A percentile compares a stretch with the other conserved stretches of the same genome.
phyloP scores from a whole-genome alignment of 2,888 invertebrate species.

The Spilarctia lutea region DNA sequence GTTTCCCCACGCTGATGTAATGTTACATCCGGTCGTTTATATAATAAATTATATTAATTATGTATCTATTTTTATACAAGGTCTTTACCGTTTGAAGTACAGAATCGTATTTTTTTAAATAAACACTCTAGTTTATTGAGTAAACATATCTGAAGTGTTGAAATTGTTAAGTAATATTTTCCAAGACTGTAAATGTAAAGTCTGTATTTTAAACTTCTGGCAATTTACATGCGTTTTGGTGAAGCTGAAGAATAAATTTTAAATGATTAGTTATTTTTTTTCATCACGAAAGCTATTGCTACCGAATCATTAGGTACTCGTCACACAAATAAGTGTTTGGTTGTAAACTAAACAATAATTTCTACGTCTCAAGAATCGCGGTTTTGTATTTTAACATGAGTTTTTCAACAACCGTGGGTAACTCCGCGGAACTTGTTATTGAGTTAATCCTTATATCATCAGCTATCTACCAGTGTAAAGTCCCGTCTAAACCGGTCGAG shows the following conservation, averaged over 20 bases:
- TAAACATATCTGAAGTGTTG: neutral
- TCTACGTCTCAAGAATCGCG: neutral
- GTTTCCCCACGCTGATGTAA: constrained; percentile 60
- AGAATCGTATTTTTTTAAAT: neutral
- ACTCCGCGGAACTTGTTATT: too few relatives aligned
- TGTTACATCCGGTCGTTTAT: constrained; percentile 50
- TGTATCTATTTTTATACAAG: constrained; percentile 19
- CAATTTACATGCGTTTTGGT: too few relatives aligned
- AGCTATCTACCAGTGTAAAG: too few relatives aligned
- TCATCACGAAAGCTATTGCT: too few relatives aligned
- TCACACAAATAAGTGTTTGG: neutral
- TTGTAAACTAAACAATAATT: neutral
- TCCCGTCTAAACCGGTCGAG: too few relatives aligned
- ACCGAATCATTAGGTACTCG: too few relatives aligned
- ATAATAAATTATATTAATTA: constrained; percentile 27
- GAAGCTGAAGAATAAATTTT: neutral
- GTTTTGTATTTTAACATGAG: neutral
- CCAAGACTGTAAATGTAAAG: neutral
- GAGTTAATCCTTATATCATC: too few relatives aligned
- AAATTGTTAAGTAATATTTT: neutral
- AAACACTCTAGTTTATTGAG: neutral
- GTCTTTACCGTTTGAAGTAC: constrained; percentile 16
- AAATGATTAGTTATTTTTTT: neutral
- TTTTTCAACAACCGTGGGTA: too few relatives aligned
- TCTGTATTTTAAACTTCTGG: neutral